Evolutionary conservation across 2,888 invertebrate species (phyloP).

Genomic region (Bombylius major): DNA sequence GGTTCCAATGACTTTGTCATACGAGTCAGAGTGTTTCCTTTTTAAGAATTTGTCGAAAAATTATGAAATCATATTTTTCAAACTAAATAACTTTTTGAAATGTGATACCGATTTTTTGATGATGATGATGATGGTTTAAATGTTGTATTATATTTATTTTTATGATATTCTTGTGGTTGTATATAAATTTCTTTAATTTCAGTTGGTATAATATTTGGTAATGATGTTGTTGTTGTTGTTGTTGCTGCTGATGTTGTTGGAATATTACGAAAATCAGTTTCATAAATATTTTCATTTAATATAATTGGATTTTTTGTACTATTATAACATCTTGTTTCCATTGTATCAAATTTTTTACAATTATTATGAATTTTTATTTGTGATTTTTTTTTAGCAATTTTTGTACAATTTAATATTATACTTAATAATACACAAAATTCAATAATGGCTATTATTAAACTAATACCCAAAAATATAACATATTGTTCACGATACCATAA

Average conservation of each 20-base stretch:
- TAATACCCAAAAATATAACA: conserved; percentile 49
- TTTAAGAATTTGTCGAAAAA: too few relatives aligned
- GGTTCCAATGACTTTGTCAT: too few relatives aligned
- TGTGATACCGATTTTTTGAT: conserved; percentile 25
- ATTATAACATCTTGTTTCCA: neutral
- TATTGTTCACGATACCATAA: conserved; percentile 69
- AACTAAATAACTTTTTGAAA: conserved; percentile 29
- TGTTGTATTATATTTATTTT: conserved; percentile 29
- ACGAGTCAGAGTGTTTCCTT: too few relatives aligned
- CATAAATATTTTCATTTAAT: conserved; percentile 26
- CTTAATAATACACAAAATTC: conserved; percentile 59
- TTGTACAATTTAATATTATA: conserved; percentile 58
- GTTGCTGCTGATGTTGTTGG: conserved; percentile 9
- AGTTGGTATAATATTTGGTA: neutral
- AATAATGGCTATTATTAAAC: conserved; percentile 54
- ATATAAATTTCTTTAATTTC: conserved; percentile 14
- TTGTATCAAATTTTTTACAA: conserved; percentile 16
- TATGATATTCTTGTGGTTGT: conserved; percentile 30
- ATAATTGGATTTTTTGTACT: neutral
- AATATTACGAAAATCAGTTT: conserved; percentile 25
- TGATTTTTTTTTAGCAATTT: conserved; percentile 28
- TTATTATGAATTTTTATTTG: conserved; percentile 15
- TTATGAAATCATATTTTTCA: conserved; percentile 11
- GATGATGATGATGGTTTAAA: conserved; percentile 29
- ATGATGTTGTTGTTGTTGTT: neutral